Percentiles rank a stretch among this genome's conserved stretches.
Evolutionary conservation across 2,797 vertebrate species (phyloP).

Genomic region (Busarellus nigricollis): DNA sequence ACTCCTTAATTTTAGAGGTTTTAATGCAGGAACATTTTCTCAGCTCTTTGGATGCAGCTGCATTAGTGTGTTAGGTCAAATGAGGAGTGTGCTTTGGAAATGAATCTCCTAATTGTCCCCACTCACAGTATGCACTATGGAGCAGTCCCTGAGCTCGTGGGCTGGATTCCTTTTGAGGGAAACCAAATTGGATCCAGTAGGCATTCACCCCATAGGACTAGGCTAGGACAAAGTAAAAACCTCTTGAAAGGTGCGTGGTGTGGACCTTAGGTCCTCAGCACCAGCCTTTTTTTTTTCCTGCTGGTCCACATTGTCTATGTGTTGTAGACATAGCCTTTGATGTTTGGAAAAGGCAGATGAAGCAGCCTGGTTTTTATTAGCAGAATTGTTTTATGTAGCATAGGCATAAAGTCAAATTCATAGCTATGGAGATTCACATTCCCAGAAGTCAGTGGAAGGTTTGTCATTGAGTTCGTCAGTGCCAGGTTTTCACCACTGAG

Average conservation of each 20-base stretch:
- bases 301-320: not conserved
- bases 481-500: not conserved
- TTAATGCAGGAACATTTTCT: not conserved
- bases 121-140: fast-evolving
- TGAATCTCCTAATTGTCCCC: not conserved
- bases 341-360: not conserved
- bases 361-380: not conserved
- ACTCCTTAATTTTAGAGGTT: slow-evolving; percentile 11
- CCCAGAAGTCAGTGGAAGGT: not conserved
- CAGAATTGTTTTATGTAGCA: not conserved
- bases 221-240: not conserved
- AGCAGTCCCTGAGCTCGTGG: not conserved
- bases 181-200: not conserved
- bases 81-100: not conserved
- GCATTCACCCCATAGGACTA: not conserved
- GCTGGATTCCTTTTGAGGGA: not conserved
- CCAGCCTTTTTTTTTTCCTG: not conserved
- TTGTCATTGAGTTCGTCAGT: not conserved
- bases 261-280: not conserved
- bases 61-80: not conserved
- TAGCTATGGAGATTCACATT: not conserved
- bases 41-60: not conserved
- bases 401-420: not conserved
- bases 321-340: not conserved
- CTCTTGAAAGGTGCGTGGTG: not conserved